A percentile compares a stretch with the other conserved stretches of the same genome.
These are phyloP conservation scores for Puffinus mauretanicus DNA, from an alignment of 2,113 vertebrate genomes.

Conservation along the genomic window DNA sequence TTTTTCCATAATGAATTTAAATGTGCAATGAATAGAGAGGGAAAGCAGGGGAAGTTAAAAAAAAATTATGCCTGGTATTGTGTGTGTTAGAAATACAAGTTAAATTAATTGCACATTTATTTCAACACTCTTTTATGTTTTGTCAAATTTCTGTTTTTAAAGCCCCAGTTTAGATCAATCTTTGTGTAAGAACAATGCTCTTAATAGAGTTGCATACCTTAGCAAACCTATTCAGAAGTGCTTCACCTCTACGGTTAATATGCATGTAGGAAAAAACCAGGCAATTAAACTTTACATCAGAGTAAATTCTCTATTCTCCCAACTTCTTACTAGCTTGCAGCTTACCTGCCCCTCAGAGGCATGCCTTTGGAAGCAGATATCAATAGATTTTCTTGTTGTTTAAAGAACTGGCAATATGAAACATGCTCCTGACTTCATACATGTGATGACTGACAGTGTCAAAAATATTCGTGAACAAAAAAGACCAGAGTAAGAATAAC, in stretches of 20 bases:
- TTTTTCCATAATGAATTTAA: constrained; percentile 57
- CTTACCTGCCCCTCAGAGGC: not conserved
- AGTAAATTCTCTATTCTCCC: not conserved
- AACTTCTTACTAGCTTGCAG: not conserved
- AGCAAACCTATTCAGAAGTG: not conserved
- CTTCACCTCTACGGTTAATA: not conserved
- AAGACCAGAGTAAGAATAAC: not conserved
- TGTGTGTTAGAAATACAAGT: constrained; percentile 31
- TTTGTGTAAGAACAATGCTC: not conserved
- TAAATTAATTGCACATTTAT: constrained; percentile 45
- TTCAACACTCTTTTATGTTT: not conserved
- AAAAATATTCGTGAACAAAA: not conserved
- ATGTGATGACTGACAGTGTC: not conserved
- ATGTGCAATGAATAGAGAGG: constrained; percentile 21
- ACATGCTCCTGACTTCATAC: not conserved
- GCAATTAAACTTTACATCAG: not conserved
- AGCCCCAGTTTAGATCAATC: not conserved
- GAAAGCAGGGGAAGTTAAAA: constrained; percentile 14
- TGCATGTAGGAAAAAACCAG: not conserved
- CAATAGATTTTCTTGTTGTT: not conserved
- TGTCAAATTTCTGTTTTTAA: not conserved
- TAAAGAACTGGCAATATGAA: not conserved
- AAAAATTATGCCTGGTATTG: constrained; percentile 20
- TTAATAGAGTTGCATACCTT: not conserved
- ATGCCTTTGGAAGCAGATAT: not conserved